phyloP scores from a whole-genome alignment of 2,888 invertebrate genomes.

The Patella depressa region DNA sequence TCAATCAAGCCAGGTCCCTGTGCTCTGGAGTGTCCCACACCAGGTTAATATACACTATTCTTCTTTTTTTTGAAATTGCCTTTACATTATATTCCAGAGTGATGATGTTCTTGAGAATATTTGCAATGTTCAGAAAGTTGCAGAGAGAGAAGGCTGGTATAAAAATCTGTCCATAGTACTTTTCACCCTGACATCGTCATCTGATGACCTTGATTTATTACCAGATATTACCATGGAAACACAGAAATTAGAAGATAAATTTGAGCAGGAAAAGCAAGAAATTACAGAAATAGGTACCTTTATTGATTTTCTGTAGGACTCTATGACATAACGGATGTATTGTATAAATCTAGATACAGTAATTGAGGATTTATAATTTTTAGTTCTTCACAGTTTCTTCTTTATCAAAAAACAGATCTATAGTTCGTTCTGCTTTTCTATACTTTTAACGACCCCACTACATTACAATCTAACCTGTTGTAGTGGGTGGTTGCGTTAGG shows the following conservation, averaged over 20 bases:
- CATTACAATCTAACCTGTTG: no score
- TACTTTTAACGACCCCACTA: no score
- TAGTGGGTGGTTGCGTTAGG: no score
- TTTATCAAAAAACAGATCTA: no score
- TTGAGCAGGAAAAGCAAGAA: conserved; percentile 44
- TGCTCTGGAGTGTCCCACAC: no score
- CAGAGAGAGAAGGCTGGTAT: conserved; percentile 56
- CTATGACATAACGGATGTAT: neutral
- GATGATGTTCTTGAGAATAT: conserved; percentile 47
- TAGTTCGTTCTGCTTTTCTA: no score
- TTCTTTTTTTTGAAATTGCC: no score
- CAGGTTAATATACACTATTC: no score
- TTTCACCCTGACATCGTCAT: conserved; percentile 41
- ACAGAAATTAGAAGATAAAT: conserved; percentile 26
- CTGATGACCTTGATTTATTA: conserved; percentile 23
- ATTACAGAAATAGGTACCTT: conserved; percentile 43
- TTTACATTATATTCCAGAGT: conserved; percentile 39
- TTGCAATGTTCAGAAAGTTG: conserved; percentile 46
- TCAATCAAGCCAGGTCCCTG: no score
- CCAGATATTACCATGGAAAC: conserved; percentile 25
- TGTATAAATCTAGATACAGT: no score
- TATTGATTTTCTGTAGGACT: conserved; percentile 12
- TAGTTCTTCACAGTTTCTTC: no score
- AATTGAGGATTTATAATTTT: no score
- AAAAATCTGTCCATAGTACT: conserved; percentile 50